Evolutionary conservation across 2,888 invertebrate species (phyloP), one percentile per base, ranked within the genome.

Genomic region (Disparrhopalites patrizii): DNA sequence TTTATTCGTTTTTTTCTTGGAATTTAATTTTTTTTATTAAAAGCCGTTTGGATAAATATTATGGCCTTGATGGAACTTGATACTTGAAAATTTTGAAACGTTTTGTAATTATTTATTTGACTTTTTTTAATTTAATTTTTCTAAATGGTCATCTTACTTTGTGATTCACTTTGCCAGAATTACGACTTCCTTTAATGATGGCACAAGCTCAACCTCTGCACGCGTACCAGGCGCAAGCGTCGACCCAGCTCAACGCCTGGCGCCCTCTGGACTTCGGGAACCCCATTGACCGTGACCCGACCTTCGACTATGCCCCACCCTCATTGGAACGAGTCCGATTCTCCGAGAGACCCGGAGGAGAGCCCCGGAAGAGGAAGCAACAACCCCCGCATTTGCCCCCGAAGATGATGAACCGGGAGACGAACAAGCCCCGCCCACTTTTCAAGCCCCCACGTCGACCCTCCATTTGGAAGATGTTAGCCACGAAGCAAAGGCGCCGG

Each of bases 291-390:
- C 52, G 73, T 20, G 73, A 75, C 52, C 75, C 75, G 2, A 73
- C 72, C 20, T 72, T 71, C 36, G 71, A 72, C 57, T 75, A 75
- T 61, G 73, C 73, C 25, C 75, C 75, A 30, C 73, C 75, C 31
- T 63, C 75, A 1, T 43, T 69, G 10, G 75, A 75, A 51, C 56
- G 71, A 40, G 72, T 75, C 13, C 67, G 68, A 23, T 71, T 75
- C 47, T 28, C 50, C 8, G 60, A 33, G 30, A 54, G 60, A 15
- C 31, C 68, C 1, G 72, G 69, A 23, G 65, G 51, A 5, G 27
- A 56, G 18, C 64, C 20, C 18, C 52, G 38, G 13, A 18, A 38
- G 13, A 47, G 63, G 1, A 38, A 70, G 68, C 27, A 68, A 52
- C 30, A 66, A 28, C 33, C 33, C 13, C 36, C 31, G 51, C n/a